phyloP scores from a whole-genome alignment of 2,113 vertebrate species.

The Dolichotis patagonum region DNA sequence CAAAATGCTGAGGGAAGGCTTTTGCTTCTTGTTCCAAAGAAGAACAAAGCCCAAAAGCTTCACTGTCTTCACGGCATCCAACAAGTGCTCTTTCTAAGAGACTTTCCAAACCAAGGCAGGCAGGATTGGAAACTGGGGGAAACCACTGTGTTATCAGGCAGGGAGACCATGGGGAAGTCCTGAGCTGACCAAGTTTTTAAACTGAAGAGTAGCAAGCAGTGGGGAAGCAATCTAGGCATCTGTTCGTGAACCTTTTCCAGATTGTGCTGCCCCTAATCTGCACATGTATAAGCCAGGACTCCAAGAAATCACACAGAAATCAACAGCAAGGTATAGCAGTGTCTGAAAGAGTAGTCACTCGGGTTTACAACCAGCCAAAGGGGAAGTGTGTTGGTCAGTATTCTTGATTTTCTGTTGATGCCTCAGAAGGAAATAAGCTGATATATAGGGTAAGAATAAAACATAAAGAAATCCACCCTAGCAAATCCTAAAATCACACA shows the following conservation, averaged over 20 bases:
- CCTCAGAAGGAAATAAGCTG: neutral
- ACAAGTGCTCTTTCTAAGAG: no score
- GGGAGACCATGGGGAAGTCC: neutral
- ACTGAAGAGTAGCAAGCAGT: neutral
- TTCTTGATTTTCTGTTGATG: neutral
- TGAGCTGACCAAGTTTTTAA: neutral
- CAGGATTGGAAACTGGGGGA: neutral
- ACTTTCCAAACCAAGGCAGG: neutral
- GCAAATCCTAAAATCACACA: neutral
- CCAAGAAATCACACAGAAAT: neutral
- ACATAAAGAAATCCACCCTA: neutral
- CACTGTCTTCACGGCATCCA: no score
- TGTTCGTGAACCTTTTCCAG: neutral
- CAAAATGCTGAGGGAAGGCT: neutral
- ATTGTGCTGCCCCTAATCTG: neutral
- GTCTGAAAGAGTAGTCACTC: neutral
- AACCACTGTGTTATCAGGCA: rapidly evolving
- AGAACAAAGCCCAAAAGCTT: neutral
- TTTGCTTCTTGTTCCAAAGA: neutral
- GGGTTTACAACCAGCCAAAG: neutral
- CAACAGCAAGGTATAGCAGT: neutral
- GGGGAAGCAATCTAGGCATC: neutral
- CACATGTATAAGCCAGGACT: neutral
- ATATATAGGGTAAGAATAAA: neutral
- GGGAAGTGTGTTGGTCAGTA: neutral